Evolutionary conservation across 2,797 vertebrate genomes (phyloP).

Genomic region (Poeciliopsis paucimaculata): DNA sequence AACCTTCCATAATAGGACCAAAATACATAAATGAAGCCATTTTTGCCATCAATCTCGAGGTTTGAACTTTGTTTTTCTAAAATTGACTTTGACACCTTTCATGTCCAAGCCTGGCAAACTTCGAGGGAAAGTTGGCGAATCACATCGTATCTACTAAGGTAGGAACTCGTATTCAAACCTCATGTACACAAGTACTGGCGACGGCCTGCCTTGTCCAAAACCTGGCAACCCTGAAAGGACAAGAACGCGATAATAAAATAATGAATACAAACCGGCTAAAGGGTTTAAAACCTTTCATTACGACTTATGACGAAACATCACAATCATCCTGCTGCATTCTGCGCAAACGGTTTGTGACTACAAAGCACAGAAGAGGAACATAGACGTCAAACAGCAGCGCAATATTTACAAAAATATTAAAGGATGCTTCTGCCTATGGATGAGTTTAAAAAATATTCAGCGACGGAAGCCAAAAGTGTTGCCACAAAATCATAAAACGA

Average conservation of each 20-base stretch:
- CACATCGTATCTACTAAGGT: constrained; percentile 1
- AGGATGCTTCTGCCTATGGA: too few relatives aligned
- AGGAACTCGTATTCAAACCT: not conserved
- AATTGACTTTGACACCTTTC: constrained; percentile 73
- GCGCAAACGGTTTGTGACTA: too few relatives aligned
- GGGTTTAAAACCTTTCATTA: not conserved
- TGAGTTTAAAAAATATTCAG: too few relatives aligned
- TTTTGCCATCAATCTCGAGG: constrained; percentile 72
- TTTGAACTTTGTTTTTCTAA: constrained; percentile 53
- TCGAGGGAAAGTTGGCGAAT: constrained; percentile 51
- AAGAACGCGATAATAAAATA: not conserved
- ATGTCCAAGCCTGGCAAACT: constrained; percentile 47
- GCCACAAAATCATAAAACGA: too few relatives aligned
- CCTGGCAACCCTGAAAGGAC: not conserved
- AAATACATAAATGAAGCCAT: constrained; percentile 76
- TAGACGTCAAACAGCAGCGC: too few relatives aligned
- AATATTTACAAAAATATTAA: too few relatives aligned
- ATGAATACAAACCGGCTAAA: not conserved
- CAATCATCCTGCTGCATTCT: not conserved
- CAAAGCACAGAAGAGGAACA: too few relatives aligned
- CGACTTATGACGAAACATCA: not conserved
- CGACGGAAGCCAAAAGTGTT: too few relatives aligned
- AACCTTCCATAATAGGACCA: constrained; percentile 49
- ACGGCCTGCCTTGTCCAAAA: not conserved
- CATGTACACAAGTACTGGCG: not conserved